phyloP scores from a whole-genome alignment of 2,797 vertebrate species.

The Rhinichthys osculus region DNA sequence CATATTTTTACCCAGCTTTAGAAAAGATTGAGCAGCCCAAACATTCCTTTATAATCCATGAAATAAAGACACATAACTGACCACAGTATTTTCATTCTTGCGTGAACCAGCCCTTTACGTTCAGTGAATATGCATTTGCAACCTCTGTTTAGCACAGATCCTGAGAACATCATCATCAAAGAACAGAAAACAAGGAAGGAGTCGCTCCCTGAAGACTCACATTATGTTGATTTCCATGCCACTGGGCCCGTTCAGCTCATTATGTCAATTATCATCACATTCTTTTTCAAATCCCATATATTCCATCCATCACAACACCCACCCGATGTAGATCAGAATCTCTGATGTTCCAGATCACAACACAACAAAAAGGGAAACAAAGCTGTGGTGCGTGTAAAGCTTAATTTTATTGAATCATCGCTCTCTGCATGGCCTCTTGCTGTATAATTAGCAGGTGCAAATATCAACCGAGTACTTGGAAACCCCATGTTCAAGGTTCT shows the following conservation, averaged over 20 bases:
- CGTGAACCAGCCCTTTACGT: background rate
- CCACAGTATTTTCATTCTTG: background rate
- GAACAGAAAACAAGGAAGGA: background rate
- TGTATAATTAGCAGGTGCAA: background rate
- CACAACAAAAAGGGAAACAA: slow-evolving; percentile 1
- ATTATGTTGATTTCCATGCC: background rate
- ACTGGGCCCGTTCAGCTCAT: slow-evolving; percentile 15
- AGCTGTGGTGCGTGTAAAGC: background rate
- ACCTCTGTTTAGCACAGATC: slow-evolving; percentile 4
- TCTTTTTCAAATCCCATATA: background rate
- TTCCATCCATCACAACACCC: background rate
- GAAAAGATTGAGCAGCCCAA: background rate
- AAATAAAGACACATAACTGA: background rate
- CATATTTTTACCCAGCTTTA: background rate
- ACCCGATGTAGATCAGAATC: background rate
- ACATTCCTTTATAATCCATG: background rate
- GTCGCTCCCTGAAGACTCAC: background rate
- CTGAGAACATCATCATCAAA: slow-evolving; percentile 19
- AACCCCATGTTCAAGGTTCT: background rate
- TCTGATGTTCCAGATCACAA: slow-evolving; percentile 7
- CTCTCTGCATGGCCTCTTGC: background rate
- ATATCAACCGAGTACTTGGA: background rate
- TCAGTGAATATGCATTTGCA: background rate
- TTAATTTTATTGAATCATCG: background rate
- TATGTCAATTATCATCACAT: slow-evolving; percentile 28